Base-by-base conservation (phyloP, 2,797 vertebrate genomes). In the Gymnoscopelus microlampas region DNA sequence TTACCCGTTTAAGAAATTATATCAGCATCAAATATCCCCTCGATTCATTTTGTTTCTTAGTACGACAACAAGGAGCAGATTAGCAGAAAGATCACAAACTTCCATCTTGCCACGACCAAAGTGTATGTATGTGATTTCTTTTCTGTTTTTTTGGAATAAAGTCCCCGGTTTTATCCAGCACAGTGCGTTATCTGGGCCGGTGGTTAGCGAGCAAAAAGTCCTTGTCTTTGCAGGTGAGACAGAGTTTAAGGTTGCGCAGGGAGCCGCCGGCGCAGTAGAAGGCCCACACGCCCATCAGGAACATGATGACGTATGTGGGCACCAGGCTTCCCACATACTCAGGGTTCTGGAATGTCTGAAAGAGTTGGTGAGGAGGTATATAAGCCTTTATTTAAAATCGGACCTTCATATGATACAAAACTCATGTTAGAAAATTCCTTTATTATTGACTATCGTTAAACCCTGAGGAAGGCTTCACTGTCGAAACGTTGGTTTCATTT, bases 131-230 rank as follows among this genome's bases (percentile, higher is more conserved):
- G 39, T 71, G 67, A 76, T 64, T 71, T 75, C 48, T 6, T 50
- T 47, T 12, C 19, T 49, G n/a, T 69, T 57, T 80, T 70, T 81
- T 77, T 81, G 73, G 74, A 44, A 70, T 73, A 63, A 49, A 53
- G 73, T 76, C 66, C 77, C 49, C 12, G 44, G 3, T 53, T 1
- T 9, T 4, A 12, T 56, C 10, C 8, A 54, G 53, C 53, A 54
- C 53, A 19, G 14, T 9, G 67, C 80, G 88, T 92, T 94, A 95
- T 94, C 94, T 95, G 68, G 93, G 85, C 74, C 93, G 90, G 79
- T 95, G 94, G 80, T 87, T 93, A 76, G 93, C 91, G 39, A 95
- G 90, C 73, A 95, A 88, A 79, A 96, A 95, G 91, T 95, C 94
- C 80, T 93, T 93, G 83, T 95, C 94, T 80, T 91, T 94, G 88